A percentile compares a stretch with the other conserved stretches of the same genome.
Conservation (phyloP, 1,140 invertebrate genomes). For the Pseudomyrmex concolor region DNA sequence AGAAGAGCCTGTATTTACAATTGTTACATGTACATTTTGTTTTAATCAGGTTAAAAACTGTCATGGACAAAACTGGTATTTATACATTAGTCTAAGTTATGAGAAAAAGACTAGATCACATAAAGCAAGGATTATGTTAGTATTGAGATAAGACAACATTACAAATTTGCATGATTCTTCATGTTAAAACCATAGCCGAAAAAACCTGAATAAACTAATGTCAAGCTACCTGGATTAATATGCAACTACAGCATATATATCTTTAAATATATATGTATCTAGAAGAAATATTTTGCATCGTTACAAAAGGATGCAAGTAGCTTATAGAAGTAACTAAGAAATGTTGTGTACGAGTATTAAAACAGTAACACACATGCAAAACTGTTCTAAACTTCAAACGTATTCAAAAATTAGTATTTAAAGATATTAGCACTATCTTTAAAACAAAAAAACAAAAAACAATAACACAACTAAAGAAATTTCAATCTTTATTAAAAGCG, state of each 20-base stretch:
- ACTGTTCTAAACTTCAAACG: not conserved
- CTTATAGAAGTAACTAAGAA: not conserved
- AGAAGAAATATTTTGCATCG: not conserved
- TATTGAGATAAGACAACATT: not conserved
- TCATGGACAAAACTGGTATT: no score
- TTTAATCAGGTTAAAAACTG: no score
- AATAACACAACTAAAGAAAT: not conserved
- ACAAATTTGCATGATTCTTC: conserved; percentile 3
- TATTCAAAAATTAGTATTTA: not conserved
- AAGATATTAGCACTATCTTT: not conserved
- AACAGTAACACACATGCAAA: no score
- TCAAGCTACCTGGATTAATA: no score
- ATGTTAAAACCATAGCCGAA: not conserved
- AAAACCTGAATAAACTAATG: no score
- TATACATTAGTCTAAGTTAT: no score
- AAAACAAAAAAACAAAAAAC: conserved; percentile 3
- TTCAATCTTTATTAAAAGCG: not conserved
- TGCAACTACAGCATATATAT: no score
- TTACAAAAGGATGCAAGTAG: not conserved
- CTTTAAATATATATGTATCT: not conserved
- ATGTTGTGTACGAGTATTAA: not conserved
- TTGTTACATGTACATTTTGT: not conserved
- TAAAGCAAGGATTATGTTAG: no score
- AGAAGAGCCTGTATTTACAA: not conserved
- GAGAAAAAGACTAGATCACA: no score